Evolutionary conservation across 2,888 invertebrate species (phyloP).

Genomic region (Acleris laterana): DNA sequence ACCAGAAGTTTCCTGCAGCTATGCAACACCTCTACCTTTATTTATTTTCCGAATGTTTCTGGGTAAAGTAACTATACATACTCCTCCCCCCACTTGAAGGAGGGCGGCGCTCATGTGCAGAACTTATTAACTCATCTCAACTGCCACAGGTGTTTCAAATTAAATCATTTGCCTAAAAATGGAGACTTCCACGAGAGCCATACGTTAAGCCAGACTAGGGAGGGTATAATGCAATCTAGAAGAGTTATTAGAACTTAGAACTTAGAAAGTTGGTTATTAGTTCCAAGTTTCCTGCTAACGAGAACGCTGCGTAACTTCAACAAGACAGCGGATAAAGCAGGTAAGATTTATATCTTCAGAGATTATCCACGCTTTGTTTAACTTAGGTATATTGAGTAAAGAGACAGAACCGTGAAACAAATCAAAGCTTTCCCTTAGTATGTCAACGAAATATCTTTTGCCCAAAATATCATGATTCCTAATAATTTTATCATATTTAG

Average conservation of each 20-base stretch:
- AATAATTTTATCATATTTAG: slow-evolving; percentile 7
- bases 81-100: neutral
- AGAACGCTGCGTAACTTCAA: neutral
- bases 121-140: slow-evolving; percentile 55
- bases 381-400: neutral
- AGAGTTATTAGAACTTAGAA: too few relatives aligned
- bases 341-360: slow-evolving; percentile 5
- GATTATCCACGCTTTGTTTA: neutral
- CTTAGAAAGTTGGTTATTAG: neutral
- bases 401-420: neutral
- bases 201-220: too few relatives aligned
- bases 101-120: slow-evolving; percentile 40
- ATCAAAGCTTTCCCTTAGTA: neutral
- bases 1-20: too few relatives aligned
- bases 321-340: slow-evolving; percentile 1
- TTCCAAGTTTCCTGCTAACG: neutral
- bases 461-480: neutral
- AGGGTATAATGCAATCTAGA: too few relatives aligned
- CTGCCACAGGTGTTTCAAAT: slow-evolving; percentile 55
- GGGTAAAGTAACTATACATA: slow-evolving; percentile 12
- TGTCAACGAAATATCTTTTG: neutral
- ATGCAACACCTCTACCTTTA: too few relatives aligned
- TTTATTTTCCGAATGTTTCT: too few relatives aligned
- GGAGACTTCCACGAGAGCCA: neutral
- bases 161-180: slow-evolving; percentile 15